phyloP scores from a whole-genome alignment of 2,113 vertebrate species.

The Spea bombifrons region DNA sequence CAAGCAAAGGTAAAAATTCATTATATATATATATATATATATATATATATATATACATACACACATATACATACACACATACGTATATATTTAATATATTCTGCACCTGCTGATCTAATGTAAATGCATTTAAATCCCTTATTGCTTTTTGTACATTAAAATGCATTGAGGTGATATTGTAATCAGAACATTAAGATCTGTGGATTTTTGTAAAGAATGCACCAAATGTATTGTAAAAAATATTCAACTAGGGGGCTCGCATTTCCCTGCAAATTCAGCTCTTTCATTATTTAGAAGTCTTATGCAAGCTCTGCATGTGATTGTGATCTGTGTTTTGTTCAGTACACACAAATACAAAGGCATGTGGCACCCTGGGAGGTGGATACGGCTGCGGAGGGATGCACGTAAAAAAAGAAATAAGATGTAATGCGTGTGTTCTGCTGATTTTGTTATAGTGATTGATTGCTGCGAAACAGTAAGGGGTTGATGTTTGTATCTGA shows the following conservation, averaged over 20 bases:
- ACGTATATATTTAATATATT: background rate
- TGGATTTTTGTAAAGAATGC: too few relatives aligned
- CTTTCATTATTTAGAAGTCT: slow-evolving; percentile 1
- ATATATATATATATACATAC: too few relatives aligned
- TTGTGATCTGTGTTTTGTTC: background rate
- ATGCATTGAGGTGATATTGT: background rate
- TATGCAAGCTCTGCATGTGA: background rate
- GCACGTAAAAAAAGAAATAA: background rate
- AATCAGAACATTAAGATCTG: background rate
- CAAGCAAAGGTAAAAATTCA: slow-evolving; percentile 20
- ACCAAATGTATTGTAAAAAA: too few relatives aligned
- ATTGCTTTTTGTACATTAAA: background rate
- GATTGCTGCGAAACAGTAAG: slow-evolving; percentile 19
- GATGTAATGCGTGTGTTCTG: slow-evolving; percentile 1
- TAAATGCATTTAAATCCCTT: background rate
- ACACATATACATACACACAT: background rate
- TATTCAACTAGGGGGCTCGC: background rate
- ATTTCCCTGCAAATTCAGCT: background rate
- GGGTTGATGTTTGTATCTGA: background rate
- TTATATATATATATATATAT: background rate
- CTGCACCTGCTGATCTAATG: background rate
- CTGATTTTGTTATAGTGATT: slow-evolving; percentile 1
- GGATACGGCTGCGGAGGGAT: background rate
- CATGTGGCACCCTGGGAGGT: slow-evolving; percentile 2
- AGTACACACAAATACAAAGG: background rate